Evolutionary conservation across 2,113 vertebrate species (phyloP).

Genomic region (Buteo buteo): DNA sequence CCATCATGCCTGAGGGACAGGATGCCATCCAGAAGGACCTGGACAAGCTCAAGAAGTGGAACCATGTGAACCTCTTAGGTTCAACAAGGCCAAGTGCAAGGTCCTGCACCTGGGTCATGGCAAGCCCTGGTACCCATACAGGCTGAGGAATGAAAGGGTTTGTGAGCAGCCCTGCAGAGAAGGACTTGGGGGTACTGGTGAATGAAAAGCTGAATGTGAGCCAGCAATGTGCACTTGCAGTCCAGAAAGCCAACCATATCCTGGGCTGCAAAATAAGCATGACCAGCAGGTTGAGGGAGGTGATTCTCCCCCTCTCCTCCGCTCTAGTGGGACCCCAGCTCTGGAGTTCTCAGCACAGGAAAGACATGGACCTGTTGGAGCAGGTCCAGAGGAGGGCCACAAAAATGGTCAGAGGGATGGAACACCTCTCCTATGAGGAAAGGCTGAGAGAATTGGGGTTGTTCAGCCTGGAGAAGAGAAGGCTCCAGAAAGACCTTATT

Average conservation of each 20-base stretch:
- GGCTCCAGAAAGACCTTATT: background rate
- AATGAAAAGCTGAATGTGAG: background rate
- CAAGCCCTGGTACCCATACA: rapidly evolving
- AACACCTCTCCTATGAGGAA: background rate
- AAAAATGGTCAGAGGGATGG: background rate
- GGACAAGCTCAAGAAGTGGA: background rate
- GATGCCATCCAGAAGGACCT: background rate
- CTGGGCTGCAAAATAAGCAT: too few species aligned
- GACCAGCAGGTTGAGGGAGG: background rate
- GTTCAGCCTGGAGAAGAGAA: background rate
- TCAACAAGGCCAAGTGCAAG: background rate
- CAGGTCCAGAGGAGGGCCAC: rapidly evolving
- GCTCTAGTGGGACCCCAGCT: background rate
- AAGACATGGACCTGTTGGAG: rapidly evolving
- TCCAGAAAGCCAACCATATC: background rate
- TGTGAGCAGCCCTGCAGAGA: background rate
- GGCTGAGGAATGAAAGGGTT: background rate
- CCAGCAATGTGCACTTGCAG: rapidly evolving
- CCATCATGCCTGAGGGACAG: rapidly evolving
- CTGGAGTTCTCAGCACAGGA: background rate
- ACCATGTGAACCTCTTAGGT: background rate
- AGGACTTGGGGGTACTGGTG: background rate
- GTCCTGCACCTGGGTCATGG: rapidly evolving
- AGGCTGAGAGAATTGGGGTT: background rate
- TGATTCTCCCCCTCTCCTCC: background rate